Conservation (phyloP, 2,888 invertebrate species). For the Lasius fuliginosus region DNA sequence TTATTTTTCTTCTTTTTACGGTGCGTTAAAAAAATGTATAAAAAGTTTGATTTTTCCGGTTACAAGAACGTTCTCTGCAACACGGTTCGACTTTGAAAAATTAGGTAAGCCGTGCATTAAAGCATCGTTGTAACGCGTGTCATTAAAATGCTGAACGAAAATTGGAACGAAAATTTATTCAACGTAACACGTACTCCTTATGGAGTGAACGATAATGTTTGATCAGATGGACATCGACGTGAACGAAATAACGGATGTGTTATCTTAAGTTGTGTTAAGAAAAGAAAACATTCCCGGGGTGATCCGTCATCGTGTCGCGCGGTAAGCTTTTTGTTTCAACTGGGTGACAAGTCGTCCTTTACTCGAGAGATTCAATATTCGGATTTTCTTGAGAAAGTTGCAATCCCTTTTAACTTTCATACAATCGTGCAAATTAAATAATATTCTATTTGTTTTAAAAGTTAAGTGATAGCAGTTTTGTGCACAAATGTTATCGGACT, state of each 20-base stretch:
- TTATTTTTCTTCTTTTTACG: neutral
- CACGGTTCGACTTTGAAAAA: slow-evolving; percentile 5
- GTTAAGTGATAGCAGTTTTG: too few species aligned
- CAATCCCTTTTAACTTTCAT: neutral
- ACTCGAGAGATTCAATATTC: neutral
- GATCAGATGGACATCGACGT: slow-evolving; percentile 19
- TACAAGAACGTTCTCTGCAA: neutral
- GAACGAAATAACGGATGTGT: slow-evolving; percentile 45
- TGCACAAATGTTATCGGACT: neutral
- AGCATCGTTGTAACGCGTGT: neutral
- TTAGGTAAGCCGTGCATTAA: slow-evolving; percentile 18
- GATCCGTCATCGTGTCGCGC: slow-evolving; percentile 54
- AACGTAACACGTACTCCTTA: neutral
- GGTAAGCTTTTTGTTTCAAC: slow-evolving; percentile 28
- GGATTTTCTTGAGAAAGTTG: neutral
- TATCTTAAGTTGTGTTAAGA: neutral
- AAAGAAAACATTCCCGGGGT: slow-evolving; percentile 20
- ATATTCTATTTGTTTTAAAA: neutral
- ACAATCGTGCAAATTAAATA: slow-evolving; percentile 2
- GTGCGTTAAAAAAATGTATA: neutral
- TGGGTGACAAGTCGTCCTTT: neutral
- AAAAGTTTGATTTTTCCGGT: neutral
- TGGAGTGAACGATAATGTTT: neutral
- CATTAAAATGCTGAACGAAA: slow-evolving; percentile 17
- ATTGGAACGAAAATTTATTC: slow-evolving; percentile 16